Evolutionary conservation across 2,888 invertebrate genomes (phyloP).

Genomic region (Sphaerophoria rueppellii): DNA sequence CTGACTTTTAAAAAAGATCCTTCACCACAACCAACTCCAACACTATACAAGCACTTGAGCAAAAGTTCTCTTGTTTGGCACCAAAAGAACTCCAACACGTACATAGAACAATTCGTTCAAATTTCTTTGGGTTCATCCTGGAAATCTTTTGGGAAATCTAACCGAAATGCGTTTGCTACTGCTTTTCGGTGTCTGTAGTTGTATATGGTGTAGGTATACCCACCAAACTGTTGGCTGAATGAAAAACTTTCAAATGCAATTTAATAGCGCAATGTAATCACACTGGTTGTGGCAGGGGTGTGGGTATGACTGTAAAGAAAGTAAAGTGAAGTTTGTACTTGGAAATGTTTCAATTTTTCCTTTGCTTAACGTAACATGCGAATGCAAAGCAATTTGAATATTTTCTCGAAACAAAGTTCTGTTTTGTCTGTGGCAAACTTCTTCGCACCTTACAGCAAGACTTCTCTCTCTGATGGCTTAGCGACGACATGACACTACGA

Average conservation of each 20-base stretch:
- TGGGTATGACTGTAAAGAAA: slow-evolving; percentile 40
- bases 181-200: not conserved
- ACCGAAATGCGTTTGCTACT: slow-evolving; percentile 46
- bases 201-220: not conserved
- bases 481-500: not conserved
- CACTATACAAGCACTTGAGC: slow-evolving; percentile 11
- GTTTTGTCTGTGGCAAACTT: slow-evolving; percentile 36
- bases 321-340: slow-evolving; percentile 58
- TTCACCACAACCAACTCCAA: not conserved
- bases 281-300: not conserved
- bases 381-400: slow-evolving; percentile 69
- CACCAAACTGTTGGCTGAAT: not conserved
- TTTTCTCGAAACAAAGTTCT: slow-evolving; percentile 44
- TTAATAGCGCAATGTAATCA: slow-evolving; percentile 71
- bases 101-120: slow-evolving; percentile 36
- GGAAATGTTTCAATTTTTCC: slow-evolving; percentile 66
- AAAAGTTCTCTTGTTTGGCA: slow-evolving; percentile 46
- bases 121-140: slow-evolving; percentile 27
- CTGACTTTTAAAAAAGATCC: slow-evolving; percentile 40
- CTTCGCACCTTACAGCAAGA: slow-evolving; percentile 44
- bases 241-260: slow-evolving; percentile 69
- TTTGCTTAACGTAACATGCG: slow-evolving; percentile 20
- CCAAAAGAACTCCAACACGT: slow-evolving; percentile 24
- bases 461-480: not conserved
- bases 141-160: slow-evolving; percentile 63